Evolutionary conservation across 2,888 invertebrate genomes (phyloP), one percentile per base, ranked within the genome.

Genomic region (Prionchulus punctatus): DNA sequence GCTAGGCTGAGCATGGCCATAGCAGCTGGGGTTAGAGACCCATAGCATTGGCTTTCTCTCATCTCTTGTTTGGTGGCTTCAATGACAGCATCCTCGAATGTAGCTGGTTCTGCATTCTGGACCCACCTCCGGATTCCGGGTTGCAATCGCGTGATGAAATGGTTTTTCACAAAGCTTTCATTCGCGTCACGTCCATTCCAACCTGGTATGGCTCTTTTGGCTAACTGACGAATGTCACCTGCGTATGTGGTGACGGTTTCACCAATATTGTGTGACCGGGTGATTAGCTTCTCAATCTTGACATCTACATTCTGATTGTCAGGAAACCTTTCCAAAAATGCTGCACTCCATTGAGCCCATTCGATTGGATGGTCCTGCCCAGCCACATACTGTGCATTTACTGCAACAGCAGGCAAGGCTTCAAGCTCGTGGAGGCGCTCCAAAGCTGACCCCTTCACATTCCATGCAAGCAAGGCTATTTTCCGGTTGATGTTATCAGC

Each of bases 21-120:
- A 36, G 7, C 12, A 36, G 36, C 7, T 18, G 7, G 36, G 18
- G 12, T 36, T 12, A 12, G 18, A 12, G 7, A 7, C 18, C 36
- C 36, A 18, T 36, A 12, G 36, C 18, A 36, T 18, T 45, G 45
- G 12, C 7, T n/a, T 45, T 45, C 45, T 7, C 45, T 12, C 23
- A 45, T 12, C 23, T 45, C 45, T 45, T 45, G 45, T 23, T 45
- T 45, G 4, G 12, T 12, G 45, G 45, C 45, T 45, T 45, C 45
- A n/a, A 23, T 45, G 23, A 45, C 45, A n/a, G 45, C 45, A n/a
- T 45, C 45, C 23, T 45, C 45, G 23, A 45, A 45, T n/a, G 45
- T 45, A 7, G 18, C 23, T n/a, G 45, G 45, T 23, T 45, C 45
- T n/a, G 45, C 12, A 23, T 45, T 45, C 23, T 45, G 45, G 7